Percentiles rank a stretch among this genome's conserved stretches.
Conservation (phyloP, 1,140 invertebrate species). For the Diuraphis noxia region DNA sequence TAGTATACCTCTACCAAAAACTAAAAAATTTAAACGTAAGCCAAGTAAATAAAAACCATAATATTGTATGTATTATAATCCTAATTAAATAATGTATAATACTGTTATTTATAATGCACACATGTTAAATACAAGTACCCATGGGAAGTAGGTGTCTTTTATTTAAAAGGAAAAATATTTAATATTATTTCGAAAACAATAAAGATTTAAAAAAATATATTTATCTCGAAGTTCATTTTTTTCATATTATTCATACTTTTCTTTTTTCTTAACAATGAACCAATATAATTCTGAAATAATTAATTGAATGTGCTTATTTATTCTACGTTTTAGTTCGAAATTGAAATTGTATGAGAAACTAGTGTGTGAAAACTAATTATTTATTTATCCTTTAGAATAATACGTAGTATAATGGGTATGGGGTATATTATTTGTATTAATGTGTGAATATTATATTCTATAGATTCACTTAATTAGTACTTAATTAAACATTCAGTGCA, state of each 20-base stretch:
- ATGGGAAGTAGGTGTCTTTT: not conserved
- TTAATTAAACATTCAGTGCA: not conserved
- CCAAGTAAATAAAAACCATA: not conserved
- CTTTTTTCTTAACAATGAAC: not conserved
- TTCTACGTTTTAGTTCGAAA: not conserved
- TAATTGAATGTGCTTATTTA: not conserved
- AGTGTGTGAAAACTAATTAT: not conserved
- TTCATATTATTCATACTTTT: no score
- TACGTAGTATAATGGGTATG: not conserved
- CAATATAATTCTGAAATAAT: not conserved
- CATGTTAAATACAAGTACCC: not conserved
- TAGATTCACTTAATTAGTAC: not conserved
- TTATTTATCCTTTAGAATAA: no score
- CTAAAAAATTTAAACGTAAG: not conserved
- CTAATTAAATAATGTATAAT: not conserved
- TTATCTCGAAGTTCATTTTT: not conserved
- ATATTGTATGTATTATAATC: not conserved
- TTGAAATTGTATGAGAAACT: not conserved
- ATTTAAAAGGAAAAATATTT: not conserved
- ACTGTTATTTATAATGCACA: not conserved
- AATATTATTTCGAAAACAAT: not conserved
- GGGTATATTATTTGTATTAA: not conserved
- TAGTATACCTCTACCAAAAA: not conserved
- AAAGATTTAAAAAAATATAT: not conserved
- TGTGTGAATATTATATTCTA: not conserved